Evolutionary conservation across 2,888 invertebrate genomes (phyloP), one percentile per base, ranked within the genome.

Genomic region (Caenorhabditis macrosperma): DNA sequence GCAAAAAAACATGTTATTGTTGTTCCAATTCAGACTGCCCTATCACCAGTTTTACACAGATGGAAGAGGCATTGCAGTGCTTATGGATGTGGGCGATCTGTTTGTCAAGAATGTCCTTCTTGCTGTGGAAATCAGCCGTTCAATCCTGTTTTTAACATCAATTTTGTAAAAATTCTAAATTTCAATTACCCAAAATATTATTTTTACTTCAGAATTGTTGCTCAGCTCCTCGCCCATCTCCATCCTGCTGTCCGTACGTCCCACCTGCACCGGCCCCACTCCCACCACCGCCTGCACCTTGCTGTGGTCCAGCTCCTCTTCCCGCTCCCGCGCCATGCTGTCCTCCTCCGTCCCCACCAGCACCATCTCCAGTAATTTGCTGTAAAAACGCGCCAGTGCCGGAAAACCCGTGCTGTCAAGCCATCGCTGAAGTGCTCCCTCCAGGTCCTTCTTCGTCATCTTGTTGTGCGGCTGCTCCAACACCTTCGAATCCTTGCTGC

Each of bases 401-500:
- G 24, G 85, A 82, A 33, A 85, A 85, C 38, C 85, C 85, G 15
- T 85, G 85, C 48, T 85, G 85, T 52, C 85, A 85, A 69, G 71
- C 50, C 3, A 41, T 77, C 12, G 78, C 75, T 20, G 67, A 57
- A 30, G 30, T 38, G 12, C 63, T 81, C 1, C 79, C 81, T 41
- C 76, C 78, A 50, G 15, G 41, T 1, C 71, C 82, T n/a, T 24
- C 76, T 2, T 24, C 72, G 17, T 61, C 82, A 38, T 20, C 78
- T 24, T 82, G 82, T 28, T 82, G 82, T 50, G 69, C 66, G 0
- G 82, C 63, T n/a, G 74, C 82, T 44, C 82, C 82, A 12, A 57
- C 50, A 17, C 78, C 78, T 52, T 61, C 82, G 2, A 82, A 82
- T 59, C 82, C 82, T 44, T 82, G 82, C n/a, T 82, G 82, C 54